phyloP scores from a whole-genome alignment of 2,888 invertebrate species.

The Ichneumoninae sp. region DNA sequence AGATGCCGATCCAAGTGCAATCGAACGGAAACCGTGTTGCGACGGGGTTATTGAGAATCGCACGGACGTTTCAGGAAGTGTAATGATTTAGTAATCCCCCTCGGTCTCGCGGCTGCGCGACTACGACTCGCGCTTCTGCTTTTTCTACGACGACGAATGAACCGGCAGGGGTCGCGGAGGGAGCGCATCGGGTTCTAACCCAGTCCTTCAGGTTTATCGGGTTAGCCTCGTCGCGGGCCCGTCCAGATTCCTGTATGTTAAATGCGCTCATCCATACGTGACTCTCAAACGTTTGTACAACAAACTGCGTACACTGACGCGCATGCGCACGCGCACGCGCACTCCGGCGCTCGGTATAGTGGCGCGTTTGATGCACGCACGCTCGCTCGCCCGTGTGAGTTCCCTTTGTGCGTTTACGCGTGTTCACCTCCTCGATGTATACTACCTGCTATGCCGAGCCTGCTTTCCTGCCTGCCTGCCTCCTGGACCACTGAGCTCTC shows the following conservation, averaged over 20 bases:
- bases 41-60: neutral
- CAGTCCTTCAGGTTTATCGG: conserved; percentile 68
- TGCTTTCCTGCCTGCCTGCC: conserved; percentile 21
- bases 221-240: conserved; percentile 61
- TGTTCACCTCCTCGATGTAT: conserved; percentile 61
- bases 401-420: conserved; percentile 70
- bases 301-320: conserved; percentile 13
- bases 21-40: neutral
- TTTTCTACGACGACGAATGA: conserved; percentile 34
- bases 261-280: conserved; percentile 66
- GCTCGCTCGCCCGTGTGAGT: conserved; percentile 58
- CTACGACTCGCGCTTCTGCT: conserved; percentile 45
- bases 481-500: conserved; percentile 52
- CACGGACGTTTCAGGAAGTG: conserved; percentile 38
- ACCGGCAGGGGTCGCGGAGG: conserved; percentile 44
- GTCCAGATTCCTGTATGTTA: conserved; percentile 68
- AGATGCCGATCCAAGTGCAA: neutral
- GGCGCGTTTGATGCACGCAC: conserved; percentile 58
- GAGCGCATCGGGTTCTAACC: conserved; percentile 58
- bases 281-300: conserved; percentile 64
- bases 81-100: conserved; percentile 4
- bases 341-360: neutral
- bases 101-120: conserved; percentile 23
- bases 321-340: neutral
- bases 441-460: conserved; percentile 54